Conservation (phyloP, 2,888 invertebrate genomes). For the Leptinotarsa tumamoca region DNA sequence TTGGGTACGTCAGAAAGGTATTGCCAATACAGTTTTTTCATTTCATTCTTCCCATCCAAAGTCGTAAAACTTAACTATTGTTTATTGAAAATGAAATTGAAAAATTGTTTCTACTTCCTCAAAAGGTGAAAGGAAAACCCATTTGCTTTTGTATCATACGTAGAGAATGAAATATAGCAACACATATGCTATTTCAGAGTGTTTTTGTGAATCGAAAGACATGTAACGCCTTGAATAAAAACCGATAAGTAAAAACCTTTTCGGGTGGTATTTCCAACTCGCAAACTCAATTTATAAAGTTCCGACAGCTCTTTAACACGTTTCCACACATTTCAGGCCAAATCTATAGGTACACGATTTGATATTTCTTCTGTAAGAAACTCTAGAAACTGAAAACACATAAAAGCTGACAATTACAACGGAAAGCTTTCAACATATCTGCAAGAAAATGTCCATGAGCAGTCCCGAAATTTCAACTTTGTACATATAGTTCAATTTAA, state of each 20-base stretch:
- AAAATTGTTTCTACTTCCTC: too few relatives aligned
- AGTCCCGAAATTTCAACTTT: constrained; percentile 9
- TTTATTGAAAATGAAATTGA: too few relatives aligned
- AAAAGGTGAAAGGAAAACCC: too few relatives aligned
- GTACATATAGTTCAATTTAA: constrained; percentile 22
- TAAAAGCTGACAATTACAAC: constrained; percentile 34
- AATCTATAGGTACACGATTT: constrained; percentile 21
- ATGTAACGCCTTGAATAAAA: constrained; percentile 15
- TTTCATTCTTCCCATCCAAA: too few relatives aligned
- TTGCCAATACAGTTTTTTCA: too few relatives aligned
- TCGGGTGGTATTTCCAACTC: constrained; percentile 20
- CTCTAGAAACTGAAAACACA: constrained; percentile 24
- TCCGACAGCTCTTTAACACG: constrained; percentile 29
- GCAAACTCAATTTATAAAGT: constrained; percentile 36
- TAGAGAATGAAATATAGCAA: neutral
- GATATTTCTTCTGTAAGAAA: constrained; percentile 28
- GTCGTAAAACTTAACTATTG: too few relatives aligned
- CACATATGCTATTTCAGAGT: neutral
- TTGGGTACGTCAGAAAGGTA: too few relatives aligned
- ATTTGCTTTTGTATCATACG: neutral
- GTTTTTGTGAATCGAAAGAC: constrained; percentile 4
- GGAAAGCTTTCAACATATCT: constrained; percentile 26
- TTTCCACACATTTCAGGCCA: constrained; percentile 23
- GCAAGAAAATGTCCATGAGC: constrained; percentile 7
- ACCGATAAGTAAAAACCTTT: constrained; percentile 27